Evolutionary conservation across 2,113 vertebrate species (phyloP).

Genomic region (Neogale vison): DNA sequence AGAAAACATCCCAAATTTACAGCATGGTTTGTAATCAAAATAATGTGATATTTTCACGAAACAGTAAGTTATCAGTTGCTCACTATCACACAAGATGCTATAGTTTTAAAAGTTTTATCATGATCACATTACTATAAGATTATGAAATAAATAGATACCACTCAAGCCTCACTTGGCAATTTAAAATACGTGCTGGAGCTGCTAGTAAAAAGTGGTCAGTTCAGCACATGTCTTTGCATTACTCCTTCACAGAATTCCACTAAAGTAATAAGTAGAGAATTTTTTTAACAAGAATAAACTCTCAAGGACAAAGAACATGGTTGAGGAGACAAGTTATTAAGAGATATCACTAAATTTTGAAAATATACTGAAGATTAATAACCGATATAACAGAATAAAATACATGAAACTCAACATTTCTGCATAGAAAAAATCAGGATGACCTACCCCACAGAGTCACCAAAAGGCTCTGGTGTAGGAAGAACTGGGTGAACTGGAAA

Average conservation of each 20-base stretch:
- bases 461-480: neutral
- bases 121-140: neutral
- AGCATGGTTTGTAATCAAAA: neutral
- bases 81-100: neutral
- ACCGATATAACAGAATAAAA: neutral
- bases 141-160: neutral
- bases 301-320: neutral
- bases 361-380: neutral
- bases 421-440: neutral
- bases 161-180: neutral
- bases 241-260: neutral
- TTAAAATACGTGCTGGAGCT: neutral
- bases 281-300: neutral
- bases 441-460: too few species aligned
- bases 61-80: neutral
- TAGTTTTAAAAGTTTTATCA: neutral
- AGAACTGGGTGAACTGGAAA: neutral
- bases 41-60: neutral
- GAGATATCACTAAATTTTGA: neutral
- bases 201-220: neutral
- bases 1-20: neutral
- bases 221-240: neutral
- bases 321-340: neutral
- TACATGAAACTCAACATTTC: neutral
- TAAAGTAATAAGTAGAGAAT: neutral